Base-by-base conservation (phyloP, 2,113 vertebrate genomes). In the Cyprinodon tularosa region DNA sequence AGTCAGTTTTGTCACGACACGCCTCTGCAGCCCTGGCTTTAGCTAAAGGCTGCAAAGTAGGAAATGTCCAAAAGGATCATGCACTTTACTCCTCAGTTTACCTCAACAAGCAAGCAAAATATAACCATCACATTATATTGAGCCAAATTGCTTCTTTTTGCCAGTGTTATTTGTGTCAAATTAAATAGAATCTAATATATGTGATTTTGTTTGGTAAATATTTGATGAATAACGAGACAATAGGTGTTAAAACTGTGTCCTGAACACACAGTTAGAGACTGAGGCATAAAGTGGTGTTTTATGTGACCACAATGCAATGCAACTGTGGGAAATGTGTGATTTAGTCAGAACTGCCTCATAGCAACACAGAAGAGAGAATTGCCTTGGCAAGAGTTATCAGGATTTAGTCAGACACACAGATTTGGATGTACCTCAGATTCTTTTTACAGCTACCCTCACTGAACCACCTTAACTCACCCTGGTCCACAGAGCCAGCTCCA, bases 401-500 rank as follows among this genome's bases (percentile, higher is more conserved):
- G 45, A 45, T 70, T 72, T 38, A 60, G 48, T 62, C 62, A 71
- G 47, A 61, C 17, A 29, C 44, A 57, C 65, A 37, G 4, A 59
- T 9, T 57, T 59, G 45, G n/a, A 77, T 87, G 59, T 85, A 67
- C 71, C 60, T 42, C 45, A 42, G 68, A 60, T 47, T 72, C 59
- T 64, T 64, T 68, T 60, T 59, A 59, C 74, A 59, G 17, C 47
- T 72, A 72, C 81, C 78, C 73, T 78, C 44, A 45, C 9, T 20
- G 50, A 20, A 15, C 20, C 50, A n/a, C 50, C 50, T 57, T 8
- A 57, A 53, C 17, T 20, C 7, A 20, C 50, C 50, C 50, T 57
- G 50, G 64, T 71, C 86, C 62, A 7, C 79, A 38, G 66, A 15
- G 78, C 76, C 80, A 76, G 88, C 78, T 82, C 79, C 74, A 84